These are phyloP conservation scores for Pelodytes ibericus DNA, from an alignment of 2,797 vertebrate genomes.

Conservation along the genomic window DNA sequence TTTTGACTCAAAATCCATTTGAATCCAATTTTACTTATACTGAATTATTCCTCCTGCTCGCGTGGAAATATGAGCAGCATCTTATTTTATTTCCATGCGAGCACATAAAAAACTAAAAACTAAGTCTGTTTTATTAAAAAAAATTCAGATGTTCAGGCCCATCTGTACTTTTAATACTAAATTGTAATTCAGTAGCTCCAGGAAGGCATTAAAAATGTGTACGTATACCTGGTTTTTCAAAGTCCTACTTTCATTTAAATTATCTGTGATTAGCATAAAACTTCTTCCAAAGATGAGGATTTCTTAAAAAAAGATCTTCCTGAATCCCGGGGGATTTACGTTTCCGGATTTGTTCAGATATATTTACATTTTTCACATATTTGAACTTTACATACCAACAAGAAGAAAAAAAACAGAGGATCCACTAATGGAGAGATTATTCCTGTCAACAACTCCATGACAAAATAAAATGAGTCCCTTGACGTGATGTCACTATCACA, in stretches of 20 bases:
- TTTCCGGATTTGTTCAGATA: not conserved
- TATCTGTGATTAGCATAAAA: not conserved
- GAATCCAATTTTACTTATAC: no score
- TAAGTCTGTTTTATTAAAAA: conserved; percentile 1
- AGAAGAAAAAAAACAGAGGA: not conserved
- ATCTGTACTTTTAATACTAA: not conserved
- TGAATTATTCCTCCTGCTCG: no score
- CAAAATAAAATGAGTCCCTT: no score
- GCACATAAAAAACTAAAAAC: no score
- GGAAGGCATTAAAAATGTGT: not conserved
- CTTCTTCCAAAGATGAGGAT: not conserved
- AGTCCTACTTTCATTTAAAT: no score
- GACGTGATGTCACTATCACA: no score
- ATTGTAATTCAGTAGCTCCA: not conserved
- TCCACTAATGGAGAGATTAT: not conserved
- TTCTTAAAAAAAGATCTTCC: not conserved
- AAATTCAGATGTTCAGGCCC: not conserved
- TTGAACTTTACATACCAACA: not conserved
- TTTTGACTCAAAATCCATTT: no score
- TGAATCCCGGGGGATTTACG: not conserved
- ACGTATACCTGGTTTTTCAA: no score
- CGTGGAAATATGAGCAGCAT: no score
- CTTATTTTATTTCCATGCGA: no score
- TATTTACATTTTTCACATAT: not conserved
- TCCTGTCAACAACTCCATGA: no score